Evolutionary conservation across 2,888 invertebrate species (phyloP), one percentile per base, ranked within the genome.

Genomic region (Uloborus plumipes): DNA sequence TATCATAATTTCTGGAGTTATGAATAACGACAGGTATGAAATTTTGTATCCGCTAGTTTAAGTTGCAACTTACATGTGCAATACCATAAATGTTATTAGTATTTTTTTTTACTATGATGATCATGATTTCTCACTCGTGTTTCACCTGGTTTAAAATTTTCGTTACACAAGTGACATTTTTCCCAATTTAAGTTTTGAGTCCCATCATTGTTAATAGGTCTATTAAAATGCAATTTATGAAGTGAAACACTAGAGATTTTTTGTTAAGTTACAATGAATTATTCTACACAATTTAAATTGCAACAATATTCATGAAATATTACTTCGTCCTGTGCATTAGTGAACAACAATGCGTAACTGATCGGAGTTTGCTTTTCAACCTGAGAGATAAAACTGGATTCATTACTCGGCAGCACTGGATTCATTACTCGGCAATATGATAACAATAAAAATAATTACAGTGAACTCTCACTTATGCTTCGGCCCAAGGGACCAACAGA

Each of bases 121-220:
- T 22, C 18, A 22, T 73, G 64, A 51, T 73, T 39, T 18, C 51
- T n/a, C 14, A 64, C 64, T 0, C 73, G n/a, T 26, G 53, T 64
- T 4, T 73, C 64, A 47, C 39, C 55, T 15, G 3, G 7, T 53
- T 18, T 53, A 55, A 55, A 73, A 9, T 53, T 22, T 53, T 64
- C 0, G 9, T 39, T 16, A 15, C 73, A 73, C 18, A 73, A 64
- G 51, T 62, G 62, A n/a, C 72, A 70, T 11, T 1, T 22, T 1
- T 50, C 49, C n/a, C 4, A 31, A 64, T 64, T 20, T 16, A 47
- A 62, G 20, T 31, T 31, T 20, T 47, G 9, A 31, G 47, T n/a
- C n/a, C 39, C 2, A 50, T 61, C 22, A 26, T 73, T 20, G 14
- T n/a, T 16, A 49, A 51, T 50, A 1, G 39, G 50, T 64, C 31